These are phyloP conservation scores for Habrosyne pyritoides DNA, from an alignment of 2,888 invertebrate genomes.

Conservation along the genomic window DNA sequence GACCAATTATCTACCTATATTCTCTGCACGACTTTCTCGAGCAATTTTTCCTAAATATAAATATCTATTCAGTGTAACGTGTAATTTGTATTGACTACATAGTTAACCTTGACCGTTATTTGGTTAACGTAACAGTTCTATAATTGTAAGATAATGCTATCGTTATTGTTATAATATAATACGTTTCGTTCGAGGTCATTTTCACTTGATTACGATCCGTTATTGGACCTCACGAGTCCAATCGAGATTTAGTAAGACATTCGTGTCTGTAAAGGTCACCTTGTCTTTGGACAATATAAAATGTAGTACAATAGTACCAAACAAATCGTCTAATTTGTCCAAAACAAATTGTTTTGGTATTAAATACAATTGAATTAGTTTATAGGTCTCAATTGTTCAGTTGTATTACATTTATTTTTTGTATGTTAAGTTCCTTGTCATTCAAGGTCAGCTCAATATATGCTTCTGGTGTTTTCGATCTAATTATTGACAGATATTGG, in stretches of 20 bases:
- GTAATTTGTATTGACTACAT: conserved; percentile 3
- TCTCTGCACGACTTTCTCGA: neutral
- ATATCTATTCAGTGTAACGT: conserved; percentile 1
- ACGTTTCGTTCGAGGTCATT: conserved; percentile 31
- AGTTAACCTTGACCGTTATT: conserved; percentile 30
- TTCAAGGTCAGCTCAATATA: too few species aligned
- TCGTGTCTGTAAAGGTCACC: conserved; percentile 5
- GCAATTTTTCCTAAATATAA: neutral
- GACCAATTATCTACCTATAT: neutral
- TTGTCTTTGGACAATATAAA: conserved; percentile 3
- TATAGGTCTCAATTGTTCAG: neutral
- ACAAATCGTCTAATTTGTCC: neutral
- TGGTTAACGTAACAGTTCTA: conserved; percentile 27
- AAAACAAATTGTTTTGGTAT: neutral
- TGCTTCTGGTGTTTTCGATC: too few species aligned
- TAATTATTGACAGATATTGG: too few species aligned
- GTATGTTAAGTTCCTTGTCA: too few species aligned
- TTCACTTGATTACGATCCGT: conserved; percentile 37
- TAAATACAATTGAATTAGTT: neutral
- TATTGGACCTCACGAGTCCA: conserved; percentile 30
- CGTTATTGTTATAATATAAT: conserved; percentile 32
- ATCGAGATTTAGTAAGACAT: conserved; percentile 24
- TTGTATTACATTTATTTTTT: too few species aligned
- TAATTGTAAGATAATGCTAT: conserved; percentile 29
- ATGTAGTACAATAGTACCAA: neutral